phyloP scores from a whole-genome alignment of 1,140 invertebrate species.

The Papilio machaon region DNA sequence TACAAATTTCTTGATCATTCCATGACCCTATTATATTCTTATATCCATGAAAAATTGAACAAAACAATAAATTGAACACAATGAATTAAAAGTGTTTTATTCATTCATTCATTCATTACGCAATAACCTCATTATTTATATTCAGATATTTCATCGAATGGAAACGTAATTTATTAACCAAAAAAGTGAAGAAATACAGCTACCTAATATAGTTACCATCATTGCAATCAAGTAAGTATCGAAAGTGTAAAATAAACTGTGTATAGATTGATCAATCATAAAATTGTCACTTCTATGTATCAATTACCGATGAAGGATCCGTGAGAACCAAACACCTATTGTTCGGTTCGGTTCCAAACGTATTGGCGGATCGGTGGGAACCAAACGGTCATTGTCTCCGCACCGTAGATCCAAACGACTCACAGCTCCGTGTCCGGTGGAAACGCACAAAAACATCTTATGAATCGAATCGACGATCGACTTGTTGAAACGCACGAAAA shows the following conservation, averaged over 20 bases:
- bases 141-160: no score
- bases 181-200: neutral
- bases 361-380: neutral
- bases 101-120: no score
- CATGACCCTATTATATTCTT: no score
- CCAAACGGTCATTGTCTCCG: neutral
- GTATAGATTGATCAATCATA: neutral
- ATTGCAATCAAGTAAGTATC: neutral
- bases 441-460: slow-evolving; percentile 24
- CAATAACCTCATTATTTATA: no score
- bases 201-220: neutral
- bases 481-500: slow-evolving; percentile 22
- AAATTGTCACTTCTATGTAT: neutral
- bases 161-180: no score
- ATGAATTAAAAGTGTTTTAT: no score
- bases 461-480: slow-evolving; percentile 30
- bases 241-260: neutral
- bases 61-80: no score
- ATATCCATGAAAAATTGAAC: no score
- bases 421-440: neutral
- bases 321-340: slow-evolving; percentile 13
- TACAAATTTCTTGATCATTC: neutral
- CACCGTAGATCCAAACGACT: neutral
- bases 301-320: neutral
- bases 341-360: neutral